Evolutionary conservation across 2,797 vertebrate genomes (phyloP).

Genomic region (Tangara arthus): DNA sequence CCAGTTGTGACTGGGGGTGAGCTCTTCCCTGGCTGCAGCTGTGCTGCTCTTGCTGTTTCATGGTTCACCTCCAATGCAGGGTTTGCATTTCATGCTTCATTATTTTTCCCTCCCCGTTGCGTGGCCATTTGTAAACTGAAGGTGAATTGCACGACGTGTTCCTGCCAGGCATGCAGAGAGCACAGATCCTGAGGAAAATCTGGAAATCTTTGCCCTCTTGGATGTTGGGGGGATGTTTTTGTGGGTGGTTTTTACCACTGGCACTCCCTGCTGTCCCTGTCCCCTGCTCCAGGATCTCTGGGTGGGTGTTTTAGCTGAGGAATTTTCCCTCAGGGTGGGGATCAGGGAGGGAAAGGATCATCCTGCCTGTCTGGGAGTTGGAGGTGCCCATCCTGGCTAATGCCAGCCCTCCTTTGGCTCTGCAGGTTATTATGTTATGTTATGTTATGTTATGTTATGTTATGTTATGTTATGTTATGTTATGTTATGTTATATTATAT

Average conservation of each 20-base stretch:
- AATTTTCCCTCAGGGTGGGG: neutral
- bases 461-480: too few species aligned
- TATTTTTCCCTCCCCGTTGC: neutral
- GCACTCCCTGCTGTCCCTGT: neutral
- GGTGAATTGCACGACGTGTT: neutral
- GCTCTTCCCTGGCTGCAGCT: neutral
- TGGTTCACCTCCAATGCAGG: slow-evolving; percentile 8
- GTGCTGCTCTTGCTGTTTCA: neutral
- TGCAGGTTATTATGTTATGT: too few species aligned
- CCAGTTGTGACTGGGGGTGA: neutral
- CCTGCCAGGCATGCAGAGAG: neutral
- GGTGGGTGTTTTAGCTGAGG: neutral
- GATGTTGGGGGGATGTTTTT: fast-evolving
- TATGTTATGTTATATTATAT: too few species aligned
- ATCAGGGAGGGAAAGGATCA: neutral
- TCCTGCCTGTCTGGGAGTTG: neutral
- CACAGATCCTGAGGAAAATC: neutral
- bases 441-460: too few species aligned
- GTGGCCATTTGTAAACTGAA: slow-evolving; percentile 23
- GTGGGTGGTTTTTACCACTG: neutral
- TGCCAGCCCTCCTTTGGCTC: neutral
- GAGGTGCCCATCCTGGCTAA: neutral
- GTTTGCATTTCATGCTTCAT: slow-evolving; percentile 47
- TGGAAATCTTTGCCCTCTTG: neutral
- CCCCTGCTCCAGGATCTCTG: neutral